Evolutionary conservation across 1,140 invertebrate species (phyloP), one percentile per base, ranked within the genome.

Genomic region (Bombus impatiens): DNA sequence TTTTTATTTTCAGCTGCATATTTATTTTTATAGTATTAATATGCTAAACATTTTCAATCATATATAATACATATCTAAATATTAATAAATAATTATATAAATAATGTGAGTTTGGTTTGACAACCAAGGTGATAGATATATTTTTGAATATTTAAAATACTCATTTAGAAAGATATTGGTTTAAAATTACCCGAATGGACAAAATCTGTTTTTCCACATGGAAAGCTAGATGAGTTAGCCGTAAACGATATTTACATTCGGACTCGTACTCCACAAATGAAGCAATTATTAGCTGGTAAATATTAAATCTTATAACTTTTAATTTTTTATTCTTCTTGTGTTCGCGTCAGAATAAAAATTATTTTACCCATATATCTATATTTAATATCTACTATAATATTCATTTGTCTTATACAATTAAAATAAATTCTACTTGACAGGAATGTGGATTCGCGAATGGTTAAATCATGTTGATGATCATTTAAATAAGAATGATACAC

Each of bases 131-230:
- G 6, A 22, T 22, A 53, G 8, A 53, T 53, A 53, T 53, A 53
- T 22, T 53, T 22, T 53, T 53, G 1, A 4, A n/a, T n/a, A n/a
- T 4, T 62, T 62, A 13, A 40, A 37, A 47, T 47, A 35, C 9
- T 62, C 47, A 53, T 84, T 32, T 32, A 84, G 83, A 47, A 10
- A 37, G 77, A 84, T 53, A 62, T 84, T 72, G 83, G 83, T 25
- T 72, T 84, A 13, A n/a, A 79, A 72, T 79, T 84, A n/a, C 83
- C 83, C 0, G 8, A 79, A 71, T 84, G 83, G 83, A 84, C 83
- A 3, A 40, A 62, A 57, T 15, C 13, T 10, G 68, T 84, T 32
- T 84, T 84, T 25, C 77, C 77, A 12, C 1, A 78, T 37, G 83
- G 83, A 22, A 72, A 47, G 47, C 6, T 84, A 5, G 53, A 79